These are phyloP conservation scores for Hippocampus barbouri DNA, from an alignment of 2,113 vertebrate species.

Conservation along the genomic window DNA sequence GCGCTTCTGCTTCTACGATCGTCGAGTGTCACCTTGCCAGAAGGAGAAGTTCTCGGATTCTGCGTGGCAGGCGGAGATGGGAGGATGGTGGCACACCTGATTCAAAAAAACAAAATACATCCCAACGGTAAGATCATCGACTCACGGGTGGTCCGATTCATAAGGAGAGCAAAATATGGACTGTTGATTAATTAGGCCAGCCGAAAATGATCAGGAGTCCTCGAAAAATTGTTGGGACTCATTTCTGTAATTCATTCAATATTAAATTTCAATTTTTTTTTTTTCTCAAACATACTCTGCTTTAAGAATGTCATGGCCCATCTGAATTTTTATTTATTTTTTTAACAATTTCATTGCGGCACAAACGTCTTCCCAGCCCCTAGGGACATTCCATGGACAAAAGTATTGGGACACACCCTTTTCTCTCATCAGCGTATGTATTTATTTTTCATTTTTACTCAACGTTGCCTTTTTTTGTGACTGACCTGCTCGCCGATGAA, in stretches of 20 bases:
- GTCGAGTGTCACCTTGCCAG: constrained; percentile 82
- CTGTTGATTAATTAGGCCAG: too few species aligned
- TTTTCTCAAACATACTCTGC: too few species aligned
- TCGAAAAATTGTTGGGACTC: too few species aligned
- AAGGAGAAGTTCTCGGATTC: constrained; percentile 86
- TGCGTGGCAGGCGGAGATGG: constrained; percentile 84
- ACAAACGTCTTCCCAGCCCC: too few species aligned
- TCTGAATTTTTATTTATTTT: too few species aligned
- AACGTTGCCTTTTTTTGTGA: background rate
- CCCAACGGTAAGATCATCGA: background rate
- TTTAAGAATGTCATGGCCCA: too few species aligned
- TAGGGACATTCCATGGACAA: background rate
- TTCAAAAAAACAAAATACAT: background rate
- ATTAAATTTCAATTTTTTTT: too few species aligned
- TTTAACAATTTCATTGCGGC: too few species aligned
- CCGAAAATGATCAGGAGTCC: too few species aligned
- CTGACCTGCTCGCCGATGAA: constrained; percentile 86
- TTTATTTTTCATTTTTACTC: too few species aligned
- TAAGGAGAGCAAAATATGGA: background rate
- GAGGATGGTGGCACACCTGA: constrained; percentile 88
- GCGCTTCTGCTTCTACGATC: background rate
- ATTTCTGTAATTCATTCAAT: too few species aligned
- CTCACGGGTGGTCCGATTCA: background rate
- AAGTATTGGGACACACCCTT: background rate
- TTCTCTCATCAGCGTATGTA: too few species aligned